Evolutionary conservation across 2,797 vertebrate species (phyloP).

Genomic region (Pristis pectinata): DNA sequence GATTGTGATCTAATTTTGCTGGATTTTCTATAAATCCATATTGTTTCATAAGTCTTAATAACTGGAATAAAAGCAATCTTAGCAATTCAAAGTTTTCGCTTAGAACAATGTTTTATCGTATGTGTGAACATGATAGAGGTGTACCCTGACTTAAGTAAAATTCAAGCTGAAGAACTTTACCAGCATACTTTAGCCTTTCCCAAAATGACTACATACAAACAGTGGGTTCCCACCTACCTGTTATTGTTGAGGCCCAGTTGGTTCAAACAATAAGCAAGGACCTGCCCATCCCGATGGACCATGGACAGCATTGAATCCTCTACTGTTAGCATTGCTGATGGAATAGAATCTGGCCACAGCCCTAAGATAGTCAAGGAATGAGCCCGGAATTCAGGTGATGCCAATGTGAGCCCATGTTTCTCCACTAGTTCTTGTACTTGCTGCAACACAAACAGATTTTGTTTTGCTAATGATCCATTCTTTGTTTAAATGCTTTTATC

Average conservation of each 20-base stretch:
- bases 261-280: conserved; percentile 81
- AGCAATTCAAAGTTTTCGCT: too few species aligned
- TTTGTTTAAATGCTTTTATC: neutral
- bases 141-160: neutral
- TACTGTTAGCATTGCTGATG: conserved; percentile 69
- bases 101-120: too few species aligned
- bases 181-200: neutral
- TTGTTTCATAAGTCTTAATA: neutral
- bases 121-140: too few species aligned
- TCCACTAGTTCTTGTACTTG: conserved; percentile 69
- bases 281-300: conserved; percentile 79
- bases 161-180: neutral
- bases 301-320: conserved; percentile 84
- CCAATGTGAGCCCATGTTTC: conserved; percentile 62
- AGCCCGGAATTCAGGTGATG: conserved; percentile 67
- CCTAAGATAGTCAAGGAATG: conserved; percentile 73
- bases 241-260: conserved; percentile 72
- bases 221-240: conserved; percentile 58
- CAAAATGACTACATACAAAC: neutral
- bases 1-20: neutral
- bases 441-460: conserved; percentile 50
- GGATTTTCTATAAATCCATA: neutral
- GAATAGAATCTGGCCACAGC: conserved; percentile 84
- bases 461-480: neutral
- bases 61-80: too few species aligned